Evolutionary conservation across 2,888 invertebrate species (phyloP), one percentile per base, ranked within the genome.

Genomic region (Lumbricus terrestris): DNA sequence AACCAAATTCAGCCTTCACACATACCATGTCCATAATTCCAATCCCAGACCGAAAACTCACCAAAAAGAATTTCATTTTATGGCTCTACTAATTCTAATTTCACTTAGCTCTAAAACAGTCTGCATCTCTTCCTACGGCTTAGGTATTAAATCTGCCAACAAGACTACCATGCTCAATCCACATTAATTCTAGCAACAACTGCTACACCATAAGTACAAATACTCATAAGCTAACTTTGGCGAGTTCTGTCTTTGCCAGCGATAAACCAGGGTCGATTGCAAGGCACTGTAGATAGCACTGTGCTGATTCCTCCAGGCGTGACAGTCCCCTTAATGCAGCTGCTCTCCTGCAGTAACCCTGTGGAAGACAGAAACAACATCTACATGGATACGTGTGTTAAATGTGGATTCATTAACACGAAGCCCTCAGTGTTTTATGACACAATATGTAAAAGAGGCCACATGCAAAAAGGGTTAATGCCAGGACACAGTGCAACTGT

Each of bases 261-360:
- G 96, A 96, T 0, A 95, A 93, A 42, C 95, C 95, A 90, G 95
- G 95, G 93, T 96, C 96, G 89, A 96, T 95, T n/a, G 96, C 95
- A 88, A 96, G 95, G 93, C 96, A 96, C 90, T 96, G 95, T 89
- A 96, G 95, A 91, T 96, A 95, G 34, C 96, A 95, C 33, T 96
- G 94, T 82, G 96, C 95, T 34, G 96, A 96, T 92, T 96, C 96
- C 92, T 96, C 96, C 93, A 96, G 95, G 89, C 95, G 95, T 37
- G 95, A 95, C 89, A 96, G 94, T 15, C 96, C 96, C 88, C 95
- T 95, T 90, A 96, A 94, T 34, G 96, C 96, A 91, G 95, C 94
- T 29, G 96, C 96, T 93, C n/a, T 69, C n/a, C 69, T 69, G n/a
- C 29, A 69, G 69, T 69, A 69, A 29, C 69, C n/a, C 69, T 69